These are phyloP conservation scores for Craniophora ligustri DNA, from an alignment of 2,888 invertebrate species.

Conservation along the genomic window DNA sequence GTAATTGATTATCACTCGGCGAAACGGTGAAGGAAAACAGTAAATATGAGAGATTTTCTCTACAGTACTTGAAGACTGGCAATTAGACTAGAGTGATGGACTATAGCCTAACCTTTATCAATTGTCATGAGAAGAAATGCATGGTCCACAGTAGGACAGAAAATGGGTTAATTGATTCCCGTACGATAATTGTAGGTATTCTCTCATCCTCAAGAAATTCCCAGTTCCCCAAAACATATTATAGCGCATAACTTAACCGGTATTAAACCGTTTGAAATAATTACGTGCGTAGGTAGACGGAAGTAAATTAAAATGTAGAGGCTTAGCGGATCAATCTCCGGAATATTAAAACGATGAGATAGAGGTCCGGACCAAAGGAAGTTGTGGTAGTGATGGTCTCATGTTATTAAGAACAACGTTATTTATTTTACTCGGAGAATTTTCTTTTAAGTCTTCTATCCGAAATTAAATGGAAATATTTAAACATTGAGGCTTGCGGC, in stretches of 20 bases:
- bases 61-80: too few relatives aligned
- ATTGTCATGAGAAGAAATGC: too few relatives aligned
- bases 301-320: constrained; percentile 58
- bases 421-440: neutral
- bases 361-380: constrained; percentile 28
- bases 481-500: too few relatives aligned
- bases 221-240: constrained; percentile 24
- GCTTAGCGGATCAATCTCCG: constrained; percentile 68
- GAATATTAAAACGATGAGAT: constrained; percentile 64
- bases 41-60: too few relatives aligned
- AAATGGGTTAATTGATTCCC: too few relatives aligned
- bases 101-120: too few relatives aligned
- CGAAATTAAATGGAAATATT: neutral
- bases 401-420: constrained; percentile 18
- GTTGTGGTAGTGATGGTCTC: constrained; percentile 36
- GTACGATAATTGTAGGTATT: constrained; percentile 8
- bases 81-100: too few relatives aligned
- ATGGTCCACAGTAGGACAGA: too few relatives aligned
- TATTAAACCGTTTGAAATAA: constrained; percentile 51
- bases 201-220: too few relatives aligned
- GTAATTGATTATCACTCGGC: too few relatives aligned
- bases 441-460: neutral
- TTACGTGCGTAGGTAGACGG: constrained; percentile 46
- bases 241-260: constrained; percentile 23
- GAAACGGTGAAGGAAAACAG: too few relatives aligned